Evolutionary conservation across 2,888 invertebrate species (phyloP).

Genomic region (Matsumyia berberina): DNA sequence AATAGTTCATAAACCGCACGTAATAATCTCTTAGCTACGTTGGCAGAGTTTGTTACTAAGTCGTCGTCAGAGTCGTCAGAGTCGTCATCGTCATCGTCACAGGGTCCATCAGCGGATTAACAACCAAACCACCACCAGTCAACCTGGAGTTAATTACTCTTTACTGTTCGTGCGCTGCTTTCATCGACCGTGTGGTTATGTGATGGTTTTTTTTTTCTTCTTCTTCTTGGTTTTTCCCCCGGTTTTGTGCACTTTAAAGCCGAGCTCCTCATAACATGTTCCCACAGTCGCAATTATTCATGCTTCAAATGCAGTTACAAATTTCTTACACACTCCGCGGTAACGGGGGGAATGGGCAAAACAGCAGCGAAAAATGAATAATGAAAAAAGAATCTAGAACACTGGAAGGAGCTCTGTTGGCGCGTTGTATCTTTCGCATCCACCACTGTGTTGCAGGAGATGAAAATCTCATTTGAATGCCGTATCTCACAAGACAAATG

Average conservation of each 20-base stretch:
- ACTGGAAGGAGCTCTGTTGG: conserved; percentile 29
- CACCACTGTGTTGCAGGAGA: conserved; percentile 18
- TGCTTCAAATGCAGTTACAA: conserved; percentile 74
- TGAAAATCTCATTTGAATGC: conserved; percentile 63
- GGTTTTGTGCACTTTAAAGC: conserved; percentile 48
- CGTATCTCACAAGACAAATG: conserved; percentile 43
- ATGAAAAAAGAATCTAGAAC: conserved; percentile 62
- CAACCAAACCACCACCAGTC: conserved; percentile 48
- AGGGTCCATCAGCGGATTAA: conserved; percentile 61
- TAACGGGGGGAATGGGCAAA: not conserved
- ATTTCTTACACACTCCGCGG: conserved; percentile 57
- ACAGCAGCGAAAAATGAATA: conserved; percentile 5
- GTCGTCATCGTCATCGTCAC: conserved; percentile 36
- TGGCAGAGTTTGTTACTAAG: conserved; percentile 39
- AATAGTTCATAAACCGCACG: conserved; percentile 76
- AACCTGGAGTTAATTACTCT: conserved; percentile 76
- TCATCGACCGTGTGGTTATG: conserved; percentile 28
- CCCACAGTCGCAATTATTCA: conserved; percentile 76
- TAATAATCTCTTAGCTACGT: conserved; percentile 62
- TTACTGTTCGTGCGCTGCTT: conserved; percentile 68
- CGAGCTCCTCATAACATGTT: conserved; percentile 60
- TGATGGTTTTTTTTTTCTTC: conserved; percentile 4
- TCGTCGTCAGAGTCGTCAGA: conserved; percentile 23
- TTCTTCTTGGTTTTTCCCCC: too few species aligned
- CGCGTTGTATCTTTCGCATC: not conserved